These are phyloP conservation scores for Oxycera nigricornis DNA, from an alignment of 2,888 invertebrate genomes.

Conservation along the genomic window DNA sequence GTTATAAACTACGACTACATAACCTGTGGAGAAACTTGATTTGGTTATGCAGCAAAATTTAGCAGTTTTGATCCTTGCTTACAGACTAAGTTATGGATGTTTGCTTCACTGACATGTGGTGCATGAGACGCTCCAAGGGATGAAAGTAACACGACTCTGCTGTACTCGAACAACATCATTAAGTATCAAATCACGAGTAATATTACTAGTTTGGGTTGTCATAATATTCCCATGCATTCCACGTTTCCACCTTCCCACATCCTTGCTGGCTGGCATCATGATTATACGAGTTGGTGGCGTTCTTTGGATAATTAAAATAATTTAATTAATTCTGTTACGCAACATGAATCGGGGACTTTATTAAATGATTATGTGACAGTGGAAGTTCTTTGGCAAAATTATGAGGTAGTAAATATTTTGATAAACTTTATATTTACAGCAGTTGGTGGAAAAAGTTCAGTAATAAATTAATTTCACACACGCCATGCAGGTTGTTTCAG, in stretches of 20 bases:
- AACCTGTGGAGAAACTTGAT: too few species aligned
- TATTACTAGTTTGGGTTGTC: slow-evolving; percentile 14
- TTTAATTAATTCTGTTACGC: slow-evolving; percentile 13
- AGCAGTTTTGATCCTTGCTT: too few species aligned
- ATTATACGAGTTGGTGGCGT: background rate
- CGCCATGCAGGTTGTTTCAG: too few species aligned
- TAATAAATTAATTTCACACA: too few species aligned
- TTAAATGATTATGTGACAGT: background rate
- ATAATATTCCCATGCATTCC: slow-evolving; percentile 25
- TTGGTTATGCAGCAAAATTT: too few species aligned
- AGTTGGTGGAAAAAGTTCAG: too few species aligned
- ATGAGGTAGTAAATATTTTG: slow-evolving; percentile 4
- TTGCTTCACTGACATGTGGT: too few species aligned
- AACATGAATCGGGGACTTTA: background rate
- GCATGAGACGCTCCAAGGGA: background rate
- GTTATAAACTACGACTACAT: too few species aligned
- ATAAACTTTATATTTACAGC: too few species aligned
- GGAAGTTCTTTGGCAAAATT: background rate
- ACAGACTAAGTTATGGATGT: too few species aligned
- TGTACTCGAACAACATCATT: background rate
- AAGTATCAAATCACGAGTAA: background rate
- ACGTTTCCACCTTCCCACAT: slow-evolving; percentile 15
- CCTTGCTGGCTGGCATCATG: background rate
- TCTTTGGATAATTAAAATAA: slow-evolving; percentile 29
- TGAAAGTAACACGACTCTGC: background rate